Evolutionary conservation across 2,888 invertebrate species (phyloP), one percentile per base, ranked within the genome.

Genomic region (Mamestra brassicae): DNA sequence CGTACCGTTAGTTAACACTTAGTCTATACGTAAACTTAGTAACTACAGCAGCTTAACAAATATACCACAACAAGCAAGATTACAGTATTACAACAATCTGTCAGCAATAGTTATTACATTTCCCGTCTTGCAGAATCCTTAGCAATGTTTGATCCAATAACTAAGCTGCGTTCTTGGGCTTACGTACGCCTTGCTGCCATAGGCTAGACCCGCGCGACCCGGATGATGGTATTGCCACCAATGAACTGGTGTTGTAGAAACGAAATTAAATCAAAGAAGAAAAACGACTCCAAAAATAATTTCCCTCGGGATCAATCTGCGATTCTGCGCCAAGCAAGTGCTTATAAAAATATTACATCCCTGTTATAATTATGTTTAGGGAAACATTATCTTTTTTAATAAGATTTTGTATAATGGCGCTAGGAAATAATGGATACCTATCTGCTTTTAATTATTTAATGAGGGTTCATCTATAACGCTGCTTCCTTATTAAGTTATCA

Each of bases 61-160:
- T 68, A 55, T 64, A 64, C 50, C 10, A 52, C 52, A 47, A 75
- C 69, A 64, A 67, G 71, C 66, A 84, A 78, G 78, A 82, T 86
- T 81, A 78, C 55, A 76, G 70, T 66, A 75, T 77, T 76, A 76
- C 61, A 67, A 77, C 71, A 80, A 84, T 83, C 65, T 60, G 36
- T 71, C 73, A 79, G 57, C 54, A 76, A 74, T 74, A 78, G 79
- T 83, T 68, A 79, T 80, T 70, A 80, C 76, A 78, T 74, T 65
- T 71, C 80, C 75, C 72, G 87, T 89, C 83, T 85, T 70, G 71
- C 72, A 83, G 93, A 92, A 92, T 83, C 92, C 92, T 74, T 89
- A 91, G 84, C 75, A 91, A 86, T 90, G 92, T 86, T 85, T 87
- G 84, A 92, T 92, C 93, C 92, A 92, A 93, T 93, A 91, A 90